Base-by-base conservation (phyloP, 2,113 vertebrate species). In the Silurus meridionalis region DNA sequence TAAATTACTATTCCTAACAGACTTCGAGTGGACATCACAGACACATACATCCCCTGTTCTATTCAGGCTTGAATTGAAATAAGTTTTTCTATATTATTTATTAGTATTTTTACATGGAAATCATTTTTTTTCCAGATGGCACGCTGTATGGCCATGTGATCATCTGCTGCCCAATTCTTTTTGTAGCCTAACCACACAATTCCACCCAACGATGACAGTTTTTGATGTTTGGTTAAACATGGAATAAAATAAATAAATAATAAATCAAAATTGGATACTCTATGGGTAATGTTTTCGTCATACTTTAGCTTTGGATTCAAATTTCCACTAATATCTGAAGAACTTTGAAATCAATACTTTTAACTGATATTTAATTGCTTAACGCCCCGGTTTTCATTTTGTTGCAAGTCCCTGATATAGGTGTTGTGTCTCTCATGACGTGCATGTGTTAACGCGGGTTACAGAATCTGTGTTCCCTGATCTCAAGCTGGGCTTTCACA, bases 1-100 rank as follows among this genome's bases (percentile, higher is more conserved):
- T n/a, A 1, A 74, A 79, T 74, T 74, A 64, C 50, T 28, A 81
- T 52, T 84, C 82, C 78, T 48, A 50, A 64, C 72, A 72, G 57
- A 81, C 50, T 55, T 23, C 17, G 55, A 83, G 75, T 74, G 66
- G 37, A n/a, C 23, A 63, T 71, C 80, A 85, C 48, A 82, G 50
- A 58, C 46, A 71, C 78, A 78, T 37, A 52, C 52, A 82, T 21
- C 58, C 53, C n/a, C 53, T 25, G 72, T 60, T 83, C 74, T 66
- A 78, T 64, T 17, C 28, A 23, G 8, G 60, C 17, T 48, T 80
- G 19, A 28, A 80, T 13, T 48, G 23, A 53, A 64, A 25, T 11
- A 64, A 25, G 28, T 15, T 37, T 37, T 37, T 37, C 37, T 37
- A 37, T 37, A 37, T 37, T 37, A 37, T 37, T 37, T 37, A 37